phyloP scores from a whole-genome alignment of 37 sponge, comb jelly and placozoan species.

The Geodia barretti region DNA sequence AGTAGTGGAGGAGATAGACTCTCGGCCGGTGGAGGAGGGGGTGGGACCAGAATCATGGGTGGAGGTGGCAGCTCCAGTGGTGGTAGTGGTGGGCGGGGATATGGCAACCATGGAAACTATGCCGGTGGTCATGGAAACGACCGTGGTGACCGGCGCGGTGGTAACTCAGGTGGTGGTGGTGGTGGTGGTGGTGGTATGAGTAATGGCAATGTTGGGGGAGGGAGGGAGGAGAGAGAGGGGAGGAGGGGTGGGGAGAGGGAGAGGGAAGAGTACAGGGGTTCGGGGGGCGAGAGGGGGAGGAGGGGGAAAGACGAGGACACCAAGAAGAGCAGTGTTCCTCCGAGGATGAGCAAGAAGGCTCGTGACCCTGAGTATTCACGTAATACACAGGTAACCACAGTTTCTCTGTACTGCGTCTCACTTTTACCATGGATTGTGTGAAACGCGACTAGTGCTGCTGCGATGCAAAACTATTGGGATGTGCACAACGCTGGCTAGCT shows the following conservation, averaged over 20 bases:
- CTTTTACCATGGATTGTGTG: too few species aligned
- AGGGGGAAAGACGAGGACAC: not conserved
- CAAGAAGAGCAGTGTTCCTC: not conserved
- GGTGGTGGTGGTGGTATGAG: slow-evolving; percentile 3
- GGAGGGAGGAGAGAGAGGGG: not conserved
- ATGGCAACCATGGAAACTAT: not conserved
- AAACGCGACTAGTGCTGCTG: too few species aligned
- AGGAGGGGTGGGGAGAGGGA: not conserved
- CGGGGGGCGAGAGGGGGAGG: not conserved
- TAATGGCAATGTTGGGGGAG: not conserved
- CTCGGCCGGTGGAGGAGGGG: too few species aligned
- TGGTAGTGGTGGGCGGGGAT: not conserved
- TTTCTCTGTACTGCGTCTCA: slow-evolving; percentile 1
- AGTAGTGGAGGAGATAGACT: too few species aligned
- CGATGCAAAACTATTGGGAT: too few species aligned
- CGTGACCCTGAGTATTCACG: not conserved
- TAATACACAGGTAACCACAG: not conserved
- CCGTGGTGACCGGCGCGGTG: not conserved
- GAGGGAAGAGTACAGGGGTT: not conserved
- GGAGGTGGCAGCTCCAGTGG: too few species aligned
- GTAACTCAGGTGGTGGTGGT: not conserved
- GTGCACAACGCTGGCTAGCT: too few species aligned
- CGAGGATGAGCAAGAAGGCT: not conserved
- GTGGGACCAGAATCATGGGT: not conserved
- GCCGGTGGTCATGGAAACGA: not conserved